phyloP scores from a whole-genome alignment of 2,888 invertebrate species.

The Drosophila multiciliata region DNA sequence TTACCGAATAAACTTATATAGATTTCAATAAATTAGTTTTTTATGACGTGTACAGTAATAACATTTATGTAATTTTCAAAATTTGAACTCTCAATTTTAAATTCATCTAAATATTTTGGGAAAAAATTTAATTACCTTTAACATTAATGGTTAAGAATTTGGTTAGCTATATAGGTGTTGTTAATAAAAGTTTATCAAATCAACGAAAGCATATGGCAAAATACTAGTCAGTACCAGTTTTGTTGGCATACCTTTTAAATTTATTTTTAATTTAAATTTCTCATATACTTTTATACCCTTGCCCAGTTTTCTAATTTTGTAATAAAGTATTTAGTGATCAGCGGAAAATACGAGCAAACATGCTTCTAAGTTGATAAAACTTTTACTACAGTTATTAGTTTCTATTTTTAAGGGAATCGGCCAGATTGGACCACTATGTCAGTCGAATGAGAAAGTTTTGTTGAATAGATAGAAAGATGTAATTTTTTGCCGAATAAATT shows the following conservation, averaged over 20 bases:
- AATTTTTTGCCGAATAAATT: background rate
- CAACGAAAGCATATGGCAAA: conserved; percentile 29
- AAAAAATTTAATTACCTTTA: conserved; percentile 23
- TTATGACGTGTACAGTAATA: conserved; percentile 53
- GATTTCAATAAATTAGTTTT: conserved; percentile 26
- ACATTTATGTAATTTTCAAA: conserved; percentile 36
- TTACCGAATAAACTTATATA: conserved; percentile 26
- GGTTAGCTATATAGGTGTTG: conserved; percentile 52
- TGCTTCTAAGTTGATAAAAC: background rate
- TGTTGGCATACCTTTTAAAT: background rate
- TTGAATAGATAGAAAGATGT: background rate
- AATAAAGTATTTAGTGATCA: background rate
- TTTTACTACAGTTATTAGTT: too few relatives aligned
- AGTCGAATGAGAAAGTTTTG: background rate
- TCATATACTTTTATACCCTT: background rate
- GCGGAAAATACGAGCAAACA: background rate
- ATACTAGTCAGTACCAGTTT: conserved; percentile 13
- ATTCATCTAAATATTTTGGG: conserved; percentile 38
- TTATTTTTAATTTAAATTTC: background rate
- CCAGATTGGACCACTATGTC: background rate
- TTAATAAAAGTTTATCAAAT: conserved; percentile 20
- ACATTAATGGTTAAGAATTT: conserved; percentile 49
- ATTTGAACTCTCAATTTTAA: conserved; percentile 41
- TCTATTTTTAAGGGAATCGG: background rate
- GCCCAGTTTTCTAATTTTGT: background rate